Conservation (phyloP, 2,888 invertebrate species). For the Sphinx pinastri region DNA sequence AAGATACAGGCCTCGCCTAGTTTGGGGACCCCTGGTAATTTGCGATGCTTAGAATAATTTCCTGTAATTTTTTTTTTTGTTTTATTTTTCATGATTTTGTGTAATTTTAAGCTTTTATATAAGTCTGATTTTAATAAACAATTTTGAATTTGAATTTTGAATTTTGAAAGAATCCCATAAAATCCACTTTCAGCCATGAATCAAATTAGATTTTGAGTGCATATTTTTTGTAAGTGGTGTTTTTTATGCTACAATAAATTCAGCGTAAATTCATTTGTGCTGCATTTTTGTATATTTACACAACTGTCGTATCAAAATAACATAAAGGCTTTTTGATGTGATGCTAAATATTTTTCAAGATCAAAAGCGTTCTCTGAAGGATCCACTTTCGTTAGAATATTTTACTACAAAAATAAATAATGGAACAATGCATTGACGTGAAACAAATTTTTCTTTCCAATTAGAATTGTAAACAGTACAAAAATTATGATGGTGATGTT, state of each 20-base stretch:
- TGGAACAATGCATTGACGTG: background rate
- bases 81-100: no score
- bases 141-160: no score
- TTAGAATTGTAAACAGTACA: background rate
- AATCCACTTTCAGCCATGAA: background rate
- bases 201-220: background rate
- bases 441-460: background rate
- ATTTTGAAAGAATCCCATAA: no score
- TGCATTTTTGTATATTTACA: background rate
- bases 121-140: no score
- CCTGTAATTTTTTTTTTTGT: no score
- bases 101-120: no score
- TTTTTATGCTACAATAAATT: background rate
- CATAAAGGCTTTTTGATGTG: slow-evolving; percentile 3
- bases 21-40: no score
- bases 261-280: background rate
- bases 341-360: background rate
- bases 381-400: background rate
- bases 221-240: background rate
- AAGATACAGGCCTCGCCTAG: no score
- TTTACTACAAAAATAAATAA: background rate
- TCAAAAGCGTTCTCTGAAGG: slow-evolving; percentile 10
- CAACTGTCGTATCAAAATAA: background rate
- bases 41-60: no score
- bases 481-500: no score